phyloP scores from a whole-genome alignment of 2,113 vertebrate genomes.

The Sclerurus mexicanus region DNA sequence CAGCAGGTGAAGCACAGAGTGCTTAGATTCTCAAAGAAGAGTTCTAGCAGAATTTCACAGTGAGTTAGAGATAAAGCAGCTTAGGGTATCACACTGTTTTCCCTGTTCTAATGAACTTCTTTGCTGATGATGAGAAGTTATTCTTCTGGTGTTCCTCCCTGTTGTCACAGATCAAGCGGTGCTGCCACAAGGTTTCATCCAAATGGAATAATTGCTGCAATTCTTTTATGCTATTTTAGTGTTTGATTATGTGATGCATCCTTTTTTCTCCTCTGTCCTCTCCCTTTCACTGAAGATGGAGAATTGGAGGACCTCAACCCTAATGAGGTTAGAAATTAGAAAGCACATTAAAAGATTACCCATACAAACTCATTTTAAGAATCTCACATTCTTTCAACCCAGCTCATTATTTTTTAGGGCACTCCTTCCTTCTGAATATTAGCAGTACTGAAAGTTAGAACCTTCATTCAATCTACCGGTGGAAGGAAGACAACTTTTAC shows the following conservation, averaged over 20 bases:
- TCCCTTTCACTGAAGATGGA: neutral
- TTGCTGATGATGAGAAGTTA: neutral
- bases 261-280: neutral
- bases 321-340: neutral
- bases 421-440: neutral
- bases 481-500: neutral
- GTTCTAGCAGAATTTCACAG: neutral
- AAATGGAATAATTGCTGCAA: neutral
- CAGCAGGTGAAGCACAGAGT: neutral
- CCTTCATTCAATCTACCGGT: neutral
- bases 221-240: neutral
- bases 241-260: neutral
- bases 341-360: neutral
- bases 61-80: neutral
- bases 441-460: neutral
- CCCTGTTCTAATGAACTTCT: neutral
- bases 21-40: neutral
- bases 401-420: neutral
- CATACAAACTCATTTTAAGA: neutral
- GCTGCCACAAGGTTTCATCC: neutral
- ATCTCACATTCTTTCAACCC: neutral
- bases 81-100: neutral
- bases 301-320: neutral
- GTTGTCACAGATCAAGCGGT: neutral
- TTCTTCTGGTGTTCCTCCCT: neutral